Percentiles rank a stretch among this genome's conserved stretches.
phyloP scores from a whole-genome alignment of 1,140 invertebrate genomes.

The Latrodectus geometricus region DNA sequence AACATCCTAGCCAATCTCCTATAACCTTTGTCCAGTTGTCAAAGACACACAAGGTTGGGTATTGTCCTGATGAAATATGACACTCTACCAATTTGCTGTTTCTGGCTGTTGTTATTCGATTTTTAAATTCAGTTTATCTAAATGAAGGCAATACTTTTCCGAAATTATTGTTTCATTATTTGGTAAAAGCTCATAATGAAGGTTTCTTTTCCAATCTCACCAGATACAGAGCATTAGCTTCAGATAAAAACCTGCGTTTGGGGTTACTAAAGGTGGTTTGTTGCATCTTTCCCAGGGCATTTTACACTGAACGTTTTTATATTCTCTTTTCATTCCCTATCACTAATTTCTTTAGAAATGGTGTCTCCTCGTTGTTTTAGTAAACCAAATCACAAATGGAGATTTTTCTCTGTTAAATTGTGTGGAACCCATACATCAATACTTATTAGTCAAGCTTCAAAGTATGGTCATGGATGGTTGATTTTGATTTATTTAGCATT shows the following conservation, averaged over 20 bases:
- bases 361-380: background rate
- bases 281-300: background rate
- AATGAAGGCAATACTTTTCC: constrained; percentile 29
- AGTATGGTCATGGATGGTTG: no score
- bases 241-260: background rate
- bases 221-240: background rate
- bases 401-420: no score
- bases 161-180: constrained; percentile 28
- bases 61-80: constrained; percentile 64
- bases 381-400: no score
- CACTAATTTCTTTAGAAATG: background rate
- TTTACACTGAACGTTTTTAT: background rate
- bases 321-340: background rate
- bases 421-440: no score
- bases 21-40: constrained; percentile 65
- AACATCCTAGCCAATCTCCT: constrained; percentile 67
- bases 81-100: background rate
- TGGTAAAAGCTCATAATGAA: constrained; percentile 34
- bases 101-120: constrained; percentile 6
- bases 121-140: constrained; percentile 25
- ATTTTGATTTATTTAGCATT: no score
- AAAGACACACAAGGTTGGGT: constrained; percentile 54
- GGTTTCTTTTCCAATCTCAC: constrained; percentile 35
- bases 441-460: no score
- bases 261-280: background rate